Percentiles rank a stretch among this genome's conserved stretches.
Evolutionary conservation across 2,113 vertebrate species (phyloP).

Genomic region (Microcebus lehilahytsara): DNA sequence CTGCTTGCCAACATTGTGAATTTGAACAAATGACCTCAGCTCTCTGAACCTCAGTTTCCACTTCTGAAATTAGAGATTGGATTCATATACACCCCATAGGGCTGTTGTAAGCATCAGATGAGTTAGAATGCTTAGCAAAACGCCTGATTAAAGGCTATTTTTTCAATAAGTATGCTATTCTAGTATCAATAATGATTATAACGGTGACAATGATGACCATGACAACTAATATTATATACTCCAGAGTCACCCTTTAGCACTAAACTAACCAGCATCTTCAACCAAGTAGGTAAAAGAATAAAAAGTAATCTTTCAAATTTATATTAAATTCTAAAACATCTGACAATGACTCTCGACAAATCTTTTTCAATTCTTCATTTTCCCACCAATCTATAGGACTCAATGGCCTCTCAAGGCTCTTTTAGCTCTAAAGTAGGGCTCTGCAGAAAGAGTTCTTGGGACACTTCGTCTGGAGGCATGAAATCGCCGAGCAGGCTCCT

Average conservation of each 20-base stretch:
- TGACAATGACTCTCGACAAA: not conserved
- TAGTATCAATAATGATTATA: not conserved
- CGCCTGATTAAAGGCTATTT: not conserved
- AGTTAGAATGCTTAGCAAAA: not conserved
- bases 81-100: not conserved
- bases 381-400: not conserved
- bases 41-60: not conserved
- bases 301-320: not conserved
- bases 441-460: no score
- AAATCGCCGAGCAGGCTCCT: not conserved
- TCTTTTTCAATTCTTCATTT: not conserved
- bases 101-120: not conserved
- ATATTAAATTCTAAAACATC: not conserved
- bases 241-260: not conserved
- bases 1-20: no score
- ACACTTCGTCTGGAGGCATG: not conserved
- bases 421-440: not conserved
- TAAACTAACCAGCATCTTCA: not conserved
- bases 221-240: not conserved
- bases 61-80: not conserved
- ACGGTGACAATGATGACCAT: accelerated
- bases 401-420: not conserved
- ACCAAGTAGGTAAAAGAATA: not conserved
- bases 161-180: not conserved
- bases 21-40: no score